Conservation (phyloP, 2,888 invertebrate species). For the Synergus umbraculus region DNA sequence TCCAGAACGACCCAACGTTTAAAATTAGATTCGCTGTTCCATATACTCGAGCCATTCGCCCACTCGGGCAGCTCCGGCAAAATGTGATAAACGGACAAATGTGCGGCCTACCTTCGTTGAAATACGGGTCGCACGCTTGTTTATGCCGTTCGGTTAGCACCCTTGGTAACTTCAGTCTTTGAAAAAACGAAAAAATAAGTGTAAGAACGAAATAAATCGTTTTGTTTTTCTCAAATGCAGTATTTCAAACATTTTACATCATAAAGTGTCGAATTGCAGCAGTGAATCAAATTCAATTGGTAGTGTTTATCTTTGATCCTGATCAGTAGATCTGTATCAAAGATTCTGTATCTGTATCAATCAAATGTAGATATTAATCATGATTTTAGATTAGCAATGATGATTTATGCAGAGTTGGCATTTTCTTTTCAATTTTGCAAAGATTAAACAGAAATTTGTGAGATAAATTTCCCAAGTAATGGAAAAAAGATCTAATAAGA, state of each 20-base stretch:
- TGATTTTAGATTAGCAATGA: neutral
- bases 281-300: neutral
- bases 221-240: neutral
- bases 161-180: neutral
- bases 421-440: too few relatives aligned
- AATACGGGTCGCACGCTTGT: slow-evolving; percentile 47
- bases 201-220: neutral
- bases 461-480: too few relatives aligned
- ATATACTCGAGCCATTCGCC: slow-evolving; percentile 74
- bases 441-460: too few relatives aligned
- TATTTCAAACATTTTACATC: neutral
- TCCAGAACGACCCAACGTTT: slow-evolving; percentile 75
- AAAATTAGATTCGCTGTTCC: slow-evolving; percentile 76
- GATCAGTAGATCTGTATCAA: neutral
- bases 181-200: neutral
- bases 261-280: neutral
- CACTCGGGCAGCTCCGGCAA: slow-evolving; percentile 66
- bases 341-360: too few relatives aligned
- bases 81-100: slow-evolving; percentile 68
- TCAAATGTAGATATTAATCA: neutral
- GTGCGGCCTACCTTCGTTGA: slow-evolving; percentile 50
- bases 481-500: too few relatives aligned
- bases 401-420: too few relatives aligned
- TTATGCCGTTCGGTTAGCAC: slow-evolving; percentile 32
- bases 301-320: neutral